phyloP scores from a whole-genome alignment of 2,797 vertebrate species.

The Cyclura pinguis region DNA sequence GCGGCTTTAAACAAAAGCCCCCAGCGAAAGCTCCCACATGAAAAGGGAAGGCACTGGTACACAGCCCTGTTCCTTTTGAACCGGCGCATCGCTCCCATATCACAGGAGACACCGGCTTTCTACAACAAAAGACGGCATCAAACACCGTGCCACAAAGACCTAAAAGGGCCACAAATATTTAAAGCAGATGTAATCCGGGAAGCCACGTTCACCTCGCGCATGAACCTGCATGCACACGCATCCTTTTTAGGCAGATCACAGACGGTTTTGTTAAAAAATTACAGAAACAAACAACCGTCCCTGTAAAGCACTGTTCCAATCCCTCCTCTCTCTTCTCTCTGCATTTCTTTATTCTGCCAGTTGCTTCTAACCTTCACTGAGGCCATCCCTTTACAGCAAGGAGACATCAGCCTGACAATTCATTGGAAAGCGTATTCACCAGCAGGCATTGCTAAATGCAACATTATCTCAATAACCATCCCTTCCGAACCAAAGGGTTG shows the following conservation, averaged over 20 bases:
- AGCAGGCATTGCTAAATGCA: neutral
- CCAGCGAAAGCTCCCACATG: conserved; percentile 64
- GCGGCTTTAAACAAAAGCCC: conserved; percentile 68
- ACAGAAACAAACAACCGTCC: conserved; percentile 61
- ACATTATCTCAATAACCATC: neutral
- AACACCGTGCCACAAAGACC: conserved; percentile 63
- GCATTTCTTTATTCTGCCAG: neutral
- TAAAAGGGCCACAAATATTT: conserved; percentile 64
- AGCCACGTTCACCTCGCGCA: conserved; percentile 23
- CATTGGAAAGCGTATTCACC: neutral
- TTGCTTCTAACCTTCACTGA: neutral
- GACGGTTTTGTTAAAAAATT: conserved; percentile 57
- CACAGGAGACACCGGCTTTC: conserved; percentile 61
- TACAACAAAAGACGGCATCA: conserved; percentile 65
- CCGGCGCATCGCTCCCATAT: conserved; percentile 59
- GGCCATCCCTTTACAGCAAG: neutral
- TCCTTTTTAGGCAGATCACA: conserved; percentile 55
- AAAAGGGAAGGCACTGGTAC: conserved; percentile 59
- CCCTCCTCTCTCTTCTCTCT: neutral
- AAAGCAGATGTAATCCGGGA: conserved; percentile 67
- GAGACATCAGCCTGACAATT: conserved; percentile 4
- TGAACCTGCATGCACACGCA: neutral
- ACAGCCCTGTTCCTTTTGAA: conserved; percentile 73
- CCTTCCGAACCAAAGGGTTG: neutral
- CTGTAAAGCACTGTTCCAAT: neutral